Evolutionary conservation across 2,888 invertebrate genomes (phyloP).

Genomic region (Phengaris alcon): DNA sequence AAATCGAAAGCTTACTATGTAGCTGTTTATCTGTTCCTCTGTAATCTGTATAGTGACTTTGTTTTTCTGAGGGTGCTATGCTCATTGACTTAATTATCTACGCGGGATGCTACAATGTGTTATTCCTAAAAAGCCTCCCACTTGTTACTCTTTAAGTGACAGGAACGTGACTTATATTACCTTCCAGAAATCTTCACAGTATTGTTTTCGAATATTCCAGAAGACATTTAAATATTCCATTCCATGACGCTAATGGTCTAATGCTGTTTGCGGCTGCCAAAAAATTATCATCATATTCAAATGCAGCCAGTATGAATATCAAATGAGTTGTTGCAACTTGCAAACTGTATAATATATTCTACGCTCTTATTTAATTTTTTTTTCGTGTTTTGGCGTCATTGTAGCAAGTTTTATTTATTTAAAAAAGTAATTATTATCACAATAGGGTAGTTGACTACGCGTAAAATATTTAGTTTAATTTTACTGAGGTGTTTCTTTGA

Average conservation of each 20-base stretch:
- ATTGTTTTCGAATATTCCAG: background rate
- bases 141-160: background rate
- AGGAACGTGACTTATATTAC: background rate
- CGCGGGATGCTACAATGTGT: too few species aligned
- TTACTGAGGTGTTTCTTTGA: too few species aligned
- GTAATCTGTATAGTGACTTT: too few species aligned
- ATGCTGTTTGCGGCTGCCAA: slow-evolving; percentile 19
- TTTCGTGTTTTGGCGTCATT: background rate
- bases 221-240: slow-evolving; percentile 38
- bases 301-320: slow-evolving; percentile 23
- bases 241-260: slow-evolving; percentile 10
- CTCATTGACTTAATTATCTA: too few species aligned
- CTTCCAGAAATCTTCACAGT: too few species aligned
- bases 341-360: background rate
- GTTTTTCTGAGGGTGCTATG: too few species aligned
- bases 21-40: too few species aligned
- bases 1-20: too few species aligned
- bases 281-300: slow-evolving; percentile 20
- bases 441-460: too few species aligned
- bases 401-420: background rate
- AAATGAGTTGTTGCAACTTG: background rate
- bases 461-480: too few species aligned
- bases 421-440: background rate
- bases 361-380: background rate
- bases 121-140: background rate